Evolutionary conservation across 2,888 invertebrate genomes (phyloP), one percentile per base, ranked within the genome.

Genomic region (Odontothrips loti): DNA sequence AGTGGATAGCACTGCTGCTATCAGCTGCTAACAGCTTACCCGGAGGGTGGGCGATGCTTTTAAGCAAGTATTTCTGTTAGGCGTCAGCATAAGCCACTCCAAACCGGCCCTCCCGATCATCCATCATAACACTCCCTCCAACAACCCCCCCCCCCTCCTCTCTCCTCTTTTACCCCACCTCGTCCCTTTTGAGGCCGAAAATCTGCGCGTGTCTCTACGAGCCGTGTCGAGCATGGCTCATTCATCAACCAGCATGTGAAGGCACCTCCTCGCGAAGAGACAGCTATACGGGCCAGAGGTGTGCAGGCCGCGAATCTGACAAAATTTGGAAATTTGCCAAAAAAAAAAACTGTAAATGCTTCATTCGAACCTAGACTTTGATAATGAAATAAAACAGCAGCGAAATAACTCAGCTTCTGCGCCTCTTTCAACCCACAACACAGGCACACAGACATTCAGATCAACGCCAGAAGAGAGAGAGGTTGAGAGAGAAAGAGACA

Each of bases 1-100:
- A n/a, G n/a, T n/a, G n/a, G n/a, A n/a, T n/a, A n/a, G n/a, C n/a
- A n/a, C n/a, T 51, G 51, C 51, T n/a, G n/a, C n/a, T n/a, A 51
- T 17, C 51, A 58, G 58, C 58, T 58, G 68, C 12, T 75, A 75
- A 23, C 68, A 75, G 68, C 27, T 75, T 75, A 27, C 68, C 68
- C 58, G 58, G 3, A 11, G 58, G 58, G 58, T 6, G 20, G 58
- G 0, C 17, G 58, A 17, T 58, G 68, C 68, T 75, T 75, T 75
- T 12, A 75, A 75, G 68, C 68, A 27, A 75, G 68, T 23, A 75
- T 75, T 75, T 75, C 68, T 75, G 68, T 75, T 75, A 75, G 68
- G 68, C 68, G 68, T 75, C 68, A 27, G 23, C 68, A 9, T 27
- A 2, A 23, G 68, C 68, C 68, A 75, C 68, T 75, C 23, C 58